A percentile compares a stretch with the other conserved stretches of the same genome.
Evolutionary conservation across 2,888 invertebrate genomes (phyloP).

Genomic region (Drosophila gaucha): DNA sequence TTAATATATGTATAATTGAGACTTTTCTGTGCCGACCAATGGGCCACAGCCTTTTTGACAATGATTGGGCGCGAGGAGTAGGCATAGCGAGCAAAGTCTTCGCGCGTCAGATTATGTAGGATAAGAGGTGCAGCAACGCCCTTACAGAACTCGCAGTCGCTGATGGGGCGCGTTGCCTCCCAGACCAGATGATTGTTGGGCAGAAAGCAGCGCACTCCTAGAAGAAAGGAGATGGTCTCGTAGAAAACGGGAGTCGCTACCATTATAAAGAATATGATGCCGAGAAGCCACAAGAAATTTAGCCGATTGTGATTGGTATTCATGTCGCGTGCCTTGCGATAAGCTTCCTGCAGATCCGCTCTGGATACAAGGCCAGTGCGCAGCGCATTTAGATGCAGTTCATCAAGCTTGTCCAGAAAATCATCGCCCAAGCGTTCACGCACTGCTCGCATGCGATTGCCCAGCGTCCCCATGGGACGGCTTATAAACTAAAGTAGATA

Average conservation of each 20-base stretch:
- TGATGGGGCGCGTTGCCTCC: constrained; percentile 94
- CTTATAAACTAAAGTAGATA: constrained; percentile 73
- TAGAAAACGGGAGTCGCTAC: constrained; percentile 83
- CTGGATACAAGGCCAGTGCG: constrained; percentile 81
- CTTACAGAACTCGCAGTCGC: constrained; percentile 91
- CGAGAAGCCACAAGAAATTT: constrained; percentile 80
- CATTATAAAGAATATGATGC: constrained; percentile 82
- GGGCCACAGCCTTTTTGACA: constrained; percentile 89
- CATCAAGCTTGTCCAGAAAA: constrained; percentile 77
- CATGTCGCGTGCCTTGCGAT: constrained; percentile 77
- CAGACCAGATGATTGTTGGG: constrained; percentile 93
- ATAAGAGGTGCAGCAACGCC: constrained; percentile 89
- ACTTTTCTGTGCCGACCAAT: constrained; percentile 91
- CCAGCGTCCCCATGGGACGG: constrained; percentile 73
- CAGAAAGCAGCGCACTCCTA: constrained; percentile 90
- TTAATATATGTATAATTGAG: constrained; percentile 90
- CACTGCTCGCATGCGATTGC: constrained; percentile 62
- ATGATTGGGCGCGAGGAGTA: constrained; percentile 93
- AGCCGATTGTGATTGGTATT: constrained; percentile 71
- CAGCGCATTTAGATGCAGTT: constrained; percentile 79
- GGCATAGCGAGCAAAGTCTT: constrained; percentile 90
- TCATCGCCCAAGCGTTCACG: constrained; percentile 75
- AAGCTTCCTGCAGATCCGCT: constrained; percentile 82
- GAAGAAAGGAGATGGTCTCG: constrained; percentile 83
- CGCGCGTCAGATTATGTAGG: constrained; percentile 88